Percentiles rank a stretch among this genome's conserved stretches.
phyloP scores from a whole-genome alignment of 2,797 vertebrate species.

The Anguilla obscura region DNA sequence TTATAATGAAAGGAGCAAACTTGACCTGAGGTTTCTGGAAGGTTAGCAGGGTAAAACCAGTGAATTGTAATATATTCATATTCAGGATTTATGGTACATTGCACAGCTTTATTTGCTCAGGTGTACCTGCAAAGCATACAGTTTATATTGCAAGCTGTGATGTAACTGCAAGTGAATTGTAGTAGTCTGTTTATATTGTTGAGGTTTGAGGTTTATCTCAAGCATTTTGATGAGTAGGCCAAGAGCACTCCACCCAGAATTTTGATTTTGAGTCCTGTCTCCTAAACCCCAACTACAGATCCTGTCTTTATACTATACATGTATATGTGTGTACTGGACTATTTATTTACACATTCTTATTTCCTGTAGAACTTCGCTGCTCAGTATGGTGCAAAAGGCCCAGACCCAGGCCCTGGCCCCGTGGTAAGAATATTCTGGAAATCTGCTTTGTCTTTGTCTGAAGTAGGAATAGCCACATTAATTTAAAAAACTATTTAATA shows the following conservation, averaged over 20 bases:
- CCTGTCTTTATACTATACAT: neutral
- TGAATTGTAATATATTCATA: neutral
- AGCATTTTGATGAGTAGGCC: neutral
- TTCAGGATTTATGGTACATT: neutral
- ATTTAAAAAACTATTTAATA: neutral
- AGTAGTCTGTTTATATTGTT: neutral
- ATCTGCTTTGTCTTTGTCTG: neutral
- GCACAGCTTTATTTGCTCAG: conserved; percentile 2
- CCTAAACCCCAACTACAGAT: neutral
- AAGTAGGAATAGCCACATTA: neutral
- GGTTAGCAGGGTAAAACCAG: neutral
- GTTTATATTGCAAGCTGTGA: neutral
- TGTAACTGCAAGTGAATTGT: neutral
- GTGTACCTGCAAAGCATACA: neutral
- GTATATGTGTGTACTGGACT: neutral
- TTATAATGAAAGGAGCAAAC: neutral
- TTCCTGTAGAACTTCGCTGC: conserved; percentile 90
- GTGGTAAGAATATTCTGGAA: conserved; percentile 70
- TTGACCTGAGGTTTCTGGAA: neutral
- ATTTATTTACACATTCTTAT: neutral
- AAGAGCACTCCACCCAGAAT: neutral
- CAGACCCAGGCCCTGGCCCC: conserved; percentile 82
- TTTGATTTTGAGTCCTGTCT: neutral
- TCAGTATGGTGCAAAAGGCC: conserved; percentile 85
- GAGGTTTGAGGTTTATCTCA: conserved; percentile 5